Conservation (phyloP, 2,888 invertebrate species). For the Sericinus montela region DNA sequence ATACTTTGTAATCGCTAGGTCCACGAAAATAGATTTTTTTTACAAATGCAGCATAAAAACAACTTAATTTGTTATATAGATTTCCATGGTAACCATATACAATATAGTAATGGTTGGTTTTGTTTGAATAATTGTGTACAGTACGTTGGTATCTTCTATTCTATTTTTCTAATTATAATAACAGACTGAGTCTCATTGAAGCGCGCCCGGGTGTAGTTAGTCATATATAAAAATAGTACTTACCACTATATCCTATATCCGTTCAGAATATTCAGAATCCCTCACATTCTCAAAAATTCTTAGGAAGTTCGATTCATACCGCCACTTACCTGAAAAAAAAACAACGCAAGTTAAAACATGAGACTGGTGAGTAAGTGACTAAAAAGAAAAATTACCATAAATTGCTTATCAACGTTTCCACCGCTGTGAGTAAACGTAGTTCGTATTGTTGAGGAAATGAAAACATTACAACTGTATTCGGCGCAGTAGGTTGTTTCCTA, state of each 20-base stretch:
- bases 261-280: not conserved
- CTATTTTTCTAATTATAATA: too few relatives aligned
- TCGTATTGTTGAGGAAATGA: slow-evolving; percentile 11
- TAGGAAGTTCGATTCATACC: slow-evolving; percentile 16
- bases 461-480: slow-evolving; percentile 10
- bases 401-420: slow-evolving; percentile 10
- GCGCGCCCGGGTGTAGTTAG: slow-evolving; percentile 9
- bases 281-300: slow-evolving; percentile 8
- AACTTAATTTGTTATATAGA: too few relatives aligned
- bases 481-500: not conserved
- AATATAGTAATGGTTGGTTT: too few relatives aligned
- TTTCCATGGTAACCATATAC: too few relatives aligned
- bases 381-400: slow-evolving; percentile 7
- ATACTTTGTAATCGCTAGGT: too few relatives aligned
- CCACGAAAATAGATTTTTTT: too few relatives aligned
- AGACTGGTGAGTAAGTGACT: not conserved
- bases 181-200: too few relatives aligned
- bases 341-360: slow-evolving; percentile 9
- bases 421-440: slow-evolving; percentile 10
- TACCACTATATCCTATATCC: not conserved
- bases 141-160: too few relatives aligned
- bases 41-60: too few relatives aligned
- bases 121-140: too few relatives aligned
- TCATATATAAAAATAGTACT: not conserved
- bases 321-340: slow-evolving; percentile 19